Evolutionary conservation across 1,140 invertebrate genomes (phyloP), one percentile per base, ranked within the genome.

Genomic region (Hesperophylax magnus): DNA sequence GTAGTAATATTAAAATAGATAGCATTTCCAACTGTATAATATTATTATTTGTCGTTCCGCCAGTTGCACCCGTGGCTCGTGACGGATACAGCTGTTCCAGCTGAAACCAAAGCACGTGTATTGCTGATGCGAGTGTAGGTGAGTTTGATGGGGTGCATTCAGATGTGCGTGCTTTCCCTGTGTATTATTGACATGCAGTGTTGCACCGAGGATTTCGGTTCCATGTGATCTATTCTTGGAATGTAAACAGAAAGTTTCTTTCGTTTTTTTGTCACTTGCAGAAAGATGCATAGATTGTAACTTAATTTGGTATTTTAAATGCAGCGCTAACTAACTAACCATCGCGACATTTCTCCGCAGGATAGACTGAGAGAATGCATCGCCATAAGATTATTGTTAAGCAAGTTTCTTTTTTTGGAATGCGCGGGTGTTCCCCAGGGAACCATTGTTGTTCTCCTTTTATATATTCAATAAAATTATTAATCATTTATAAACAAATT

Each of bases 21-120:
- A 71, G n/a, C 14, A 22, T 71, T 71, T 71, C 24, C 47, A 71
- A 65, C 63, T 65, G 56, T 65, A 18, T 17, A 15, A 63, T 24
- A 53, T 47, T 24, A 53, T 47, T 14, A 71, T 71, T 71, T 71
- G 39, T 71, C 67, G 31, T 71, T 71, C 34, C 67, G 67, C 22
- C 18, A 17, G 63, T 15, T 31, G 63, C 58, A 67, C 17, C 63
- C 17, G 22, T 53, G 17, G 22, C 18, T 20, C 31, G 34, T 71
- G 34, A 71, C 67, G 67, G 67, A 71, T 47, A 71, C 67, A 71
- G 67, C 67, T 71, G 67, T 71, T 71, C 8, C 27, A 14, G 34
- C 5, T 15, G 39, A 22, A 52, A 71, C 18, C 61, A n/a, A 71
- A 34, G n/a, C 47, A 39, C 18, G 17, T 39, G 18, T 8, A 18